Evolutionary conservation across 2,797 vertebrate species (phyloP), one percentile per base, ranked within the genome.

Genomic region (Typhlichthys eigenmanni): DNA sequence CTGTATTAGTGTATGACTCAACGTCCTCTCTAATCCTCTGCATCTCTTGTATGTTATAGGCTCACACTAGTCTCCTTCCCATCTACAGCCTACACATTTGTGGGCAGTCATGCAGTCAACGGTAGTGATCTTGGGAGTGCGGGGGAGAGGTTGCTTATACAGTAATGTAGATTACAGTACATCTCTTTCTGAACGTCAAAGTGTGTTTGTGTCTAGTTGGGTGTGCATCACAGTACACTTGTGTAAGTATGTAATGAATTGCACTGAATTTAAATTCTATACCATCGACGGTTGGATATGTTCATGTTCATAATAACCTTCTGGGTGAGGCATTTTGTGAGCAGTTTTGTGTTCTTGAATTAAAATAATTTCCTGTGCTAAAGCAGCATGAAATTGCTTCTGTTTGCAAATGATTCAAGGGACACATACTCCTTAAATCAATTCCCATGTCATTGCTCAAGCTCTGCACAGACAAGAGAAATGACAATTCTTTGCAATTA

Each of bases 351-450:
- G 66, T 79, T 79, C 60, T 69, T 66, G 81, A 80, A 89, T 87
- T 82, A 78, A 85, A 84, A 84, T 32, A 82, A 84, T 83, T 85
- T 66, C 75, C 75, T 73, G 76, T 84, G 84, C 75, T 88, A 86
- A 88, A 90, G 75, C 74, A 80, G 86, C 89, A 90, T 92, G 84
- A 89, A 90, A 91, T 89, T 89, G 80, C 74, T 80, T 90, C 68
- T 81, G 82, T 89, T 91, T 86, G 76, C 57, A 60, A 79, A 66
- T 60, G 69, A 69, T 82, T 88, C 72, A 67, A 70, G 58, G 56
- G 66, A 88, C 74, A 75, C 53, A 62, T 56, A 60, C 69, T 81
- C 74, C 71, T 84, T 69, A 61, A 53, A 62, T 79, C 71, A 64
- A 64, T 55, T 75, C 73, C 69, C 69, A 64, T 78, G 69, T 64